phyloP scores from a whole-genome alignment of 2,797 vertebrate genomes.

The Manis javanica region DNA sequence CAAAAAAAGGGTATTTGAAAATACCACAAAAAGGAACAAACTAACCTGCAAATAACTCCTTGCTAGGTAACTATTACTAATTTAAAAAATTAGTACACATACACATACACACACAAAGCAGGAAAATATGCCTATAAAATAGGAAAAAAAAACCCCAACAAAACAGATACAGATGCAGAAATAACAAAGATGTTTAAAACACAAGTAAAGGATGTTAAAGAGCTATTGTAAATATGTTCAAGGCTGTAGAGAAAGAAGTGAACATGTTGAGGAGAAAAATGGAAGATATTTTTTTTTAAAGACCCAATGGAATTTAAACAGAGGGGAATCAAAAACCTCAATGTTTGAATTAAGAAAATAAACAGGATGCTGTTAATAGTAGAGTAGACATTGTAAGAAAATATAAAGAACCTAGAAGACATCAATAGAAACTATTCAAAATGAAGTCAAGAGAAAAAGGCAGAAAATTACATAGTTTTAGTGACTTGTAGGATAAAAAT shows the following conservation, averaged over 20 bases:
- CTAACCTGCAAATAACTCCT: neutral
- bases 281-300: neutral
- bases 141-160: neutral
- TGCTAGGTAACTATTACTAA: neutral
- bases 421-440: neutral
- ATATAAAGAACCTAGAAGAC: constrained; percentile 10
- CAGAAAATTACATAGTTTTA: neutral
- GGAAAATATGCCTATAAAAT: neutral
- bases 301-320: neutral
- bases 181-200: constrained; percentile 29
- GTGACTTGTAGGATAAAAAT: neutral
- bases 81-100: neutral
- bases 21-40: neutral
- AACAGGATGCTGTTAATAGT: neutral
- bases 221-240: neutral
- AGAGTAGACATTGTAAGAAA: neutral
- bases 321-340: neutral
- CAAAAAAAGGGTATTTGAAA: constrained; percentile 5
- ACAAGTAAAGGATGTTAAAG: neutral
- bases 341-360: constrained; percentile 32
- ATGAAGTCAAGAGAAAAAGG: neutral
- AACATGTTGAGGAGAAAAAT: neutral
- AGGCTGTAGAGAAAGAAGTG: neutral
- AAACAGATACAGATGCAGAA: neutral
- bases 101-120: neutral